A percentile compares a stretch with the other conserved stretches of the same genome.
Evolutionary conservation across 1,140 invertebrate species (phyloP).

Genomic region (Augochlora pura): DNA sequence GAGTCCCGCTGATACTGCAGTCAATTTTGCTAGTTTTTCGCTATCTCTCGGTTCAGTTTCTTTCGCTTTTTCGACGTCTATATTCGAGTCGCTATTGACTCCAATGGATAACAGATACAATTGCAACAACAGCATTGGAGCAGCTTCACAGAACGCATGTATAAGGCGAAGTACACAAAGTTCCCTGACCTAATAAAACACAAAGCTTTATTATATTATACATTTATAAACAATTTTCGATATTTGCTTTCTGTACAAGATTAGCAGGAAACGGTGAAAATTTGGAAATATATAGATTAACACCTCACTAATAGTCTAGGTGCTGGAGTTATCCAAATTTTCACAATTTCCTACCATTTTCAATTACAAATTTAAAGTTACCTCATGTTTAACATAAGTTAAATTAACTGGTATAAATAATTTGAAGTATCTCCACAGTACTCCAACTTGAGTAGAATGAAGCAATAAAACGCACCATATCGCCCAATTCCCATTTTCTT

Average conservation of each 20-base stretch:
- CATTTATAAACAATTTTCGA: not conserved
- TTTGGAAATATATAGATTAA: too few relatives aligned
- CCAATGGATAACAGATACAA: slow-evolving; percentile 87
- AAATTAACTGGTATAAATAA: slow-evolving; percentile 93
- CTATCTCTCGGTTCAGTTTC: slow-evolving; percentile 55
- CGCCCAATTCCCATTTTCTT: slow-evolving; percentile 73
- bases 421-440: slow-evolving; percentile 94
- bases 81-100: slow-evolving; percentile 53
- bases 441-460: slow-evolving; percentile 90
- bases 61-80: slow-evolving; percentile 52
- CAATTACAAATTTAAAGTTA: slow-evolving; percentile 72
- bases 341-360: too few relatives aligned
- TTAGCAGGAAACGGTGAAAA: too few relatives aligned
- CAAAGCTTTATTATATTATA: slow-evolving; percentile 1
- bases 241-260: too few relatives aligned
- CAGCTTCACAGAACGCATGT: slow-evolving; percentile 93
- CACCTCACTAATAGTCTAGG: too few relatives aligned
- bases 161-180: slow-evolving; percentile 90
- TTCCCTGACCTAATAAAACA: slow-evolving; percentile 80
- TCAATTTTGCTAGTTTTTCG: slow-evolving; percentile 85
- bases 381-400: slow-evolving; percentile 90
- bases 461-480: slow-evolving; percentile 83
- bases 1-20: slow-evolving; percentile 89
- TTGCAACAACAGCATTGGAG: slow-evolving; percentile 92
- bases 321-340: too few relatives aligned